Percentiles rank a stretch among this genome's conserved stretches.
phyloP scores from a whole-genome alignment of 2,888 invertebrate genomes.

The Cantharis lateralis region DNA sequence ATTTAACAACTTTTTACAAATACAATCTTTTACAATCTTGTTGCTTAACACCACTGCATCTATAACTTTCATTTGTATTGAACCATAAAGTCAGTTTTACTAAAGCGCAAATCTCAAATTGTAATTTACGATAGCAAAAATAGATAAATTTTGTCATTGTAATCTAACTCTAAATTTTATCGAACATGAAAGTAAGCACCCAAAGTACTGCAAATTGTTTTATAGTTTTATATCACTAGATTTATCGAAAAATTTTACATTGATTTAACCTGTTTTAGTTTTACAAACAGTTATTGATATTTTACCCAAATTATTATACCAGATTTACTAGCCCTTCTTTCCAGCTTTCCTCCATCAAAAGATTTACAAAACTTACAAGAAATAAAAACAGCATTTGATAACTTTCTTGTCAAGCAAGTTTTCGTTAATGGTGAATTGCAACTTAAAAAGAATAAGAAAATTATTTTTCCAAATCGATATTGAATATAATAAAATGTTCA shows the following conservation, averaged over 20 bases:
- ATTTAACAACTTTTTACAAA: background rate
- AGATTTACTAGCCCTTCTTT: background rate
- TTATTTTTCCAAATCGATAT: background rate
- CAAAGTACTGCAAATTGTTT: constrained; percentile 30
- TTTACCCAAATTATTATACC: background rate
- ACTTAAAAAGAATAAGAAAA: background rate
- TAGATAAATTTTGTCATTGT: constrained; percentile 26
- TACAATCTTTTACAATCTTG: background rate
- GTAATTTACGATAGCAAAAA: constrained; percentile 25
- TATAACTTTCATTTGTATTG: background rate
- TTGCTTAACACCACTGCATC: background rate
- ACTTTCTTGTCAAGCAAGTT: background rate
- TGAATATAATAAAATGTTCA: background rate
- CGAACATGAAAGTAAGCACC: constrained; percentile 29
- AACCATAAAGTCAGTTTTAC: constrained; percentile 7
- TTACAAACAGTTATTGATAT: background rate
- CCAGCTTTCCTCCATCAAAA: background rate
- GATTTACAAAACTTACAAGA: background rate
- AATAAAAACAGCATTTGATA: background rate
- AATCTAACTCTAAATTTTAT: constrained; percentile 33
- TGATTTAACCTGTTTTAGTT: background rate
- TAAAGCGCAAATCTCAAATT: constrained; percentile 15
- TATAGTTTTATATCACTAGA: constrained; percentile 23
- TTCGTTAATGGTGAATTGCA: background rate
- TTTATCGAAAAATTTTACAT: constrained; percentile 9